Conservation (phyloP, 1,140 invertebrate species). For the Cryptotermes secundus region DNA sequence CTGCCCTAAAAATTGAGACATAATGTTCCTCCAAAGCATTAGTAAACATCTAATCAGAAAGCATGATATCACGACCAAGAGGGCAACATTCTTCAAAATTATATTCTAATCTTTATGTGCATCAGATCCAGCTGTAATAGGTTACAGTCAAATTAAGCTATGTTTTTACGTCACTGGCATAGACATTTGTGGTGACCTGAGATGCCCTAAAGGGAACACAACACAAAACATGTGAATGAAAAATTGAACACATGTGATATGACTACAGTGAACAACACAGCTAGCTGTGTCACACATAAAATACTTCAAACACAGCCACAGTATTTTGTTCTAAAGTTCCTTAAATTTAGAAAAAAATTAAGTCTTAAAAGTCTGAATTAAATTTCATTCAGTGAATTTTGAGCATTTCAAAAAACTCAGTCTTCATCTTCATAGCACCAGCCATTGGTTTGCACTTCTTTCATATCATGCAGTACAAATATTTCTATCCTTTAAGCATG, state of each 20-base stretch:
- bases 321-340: neutral
- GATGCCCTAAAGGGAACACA: neutral
- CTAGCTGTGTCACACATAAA: neutral
- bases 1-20: too few species aligned
- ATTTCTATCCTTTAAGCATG: neutral
- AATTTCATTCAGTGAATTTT: neutral
- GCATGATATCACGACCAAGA: neutral
- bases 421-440: neutral
- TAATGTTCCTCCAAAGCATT: too few species aligned
- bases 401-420: neutral
- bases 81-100: too few species aligned
- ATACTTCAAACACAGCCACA: neutral
- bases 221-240: neutral
- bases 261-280: neutral
- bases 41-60: too few species aligned
- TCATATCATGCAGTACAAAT: neutral
- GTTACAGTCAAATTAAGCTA: neutral
- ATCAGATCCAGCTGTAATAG: neutral
- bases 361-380: neutral
- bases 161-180: neutral
- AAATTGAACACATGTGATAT: neutral
- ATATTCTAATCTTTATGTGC: slow-evolving; percentile 7
- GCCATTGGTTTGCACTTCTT: neutral
- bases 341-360: neutral
- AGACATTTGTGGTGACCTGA: neutral